These are phyloP conservation scores for Ispidina picta DNA, from an alignment of 2,797 vertebrate genomes.

Conservation along the genomic window DNA sequence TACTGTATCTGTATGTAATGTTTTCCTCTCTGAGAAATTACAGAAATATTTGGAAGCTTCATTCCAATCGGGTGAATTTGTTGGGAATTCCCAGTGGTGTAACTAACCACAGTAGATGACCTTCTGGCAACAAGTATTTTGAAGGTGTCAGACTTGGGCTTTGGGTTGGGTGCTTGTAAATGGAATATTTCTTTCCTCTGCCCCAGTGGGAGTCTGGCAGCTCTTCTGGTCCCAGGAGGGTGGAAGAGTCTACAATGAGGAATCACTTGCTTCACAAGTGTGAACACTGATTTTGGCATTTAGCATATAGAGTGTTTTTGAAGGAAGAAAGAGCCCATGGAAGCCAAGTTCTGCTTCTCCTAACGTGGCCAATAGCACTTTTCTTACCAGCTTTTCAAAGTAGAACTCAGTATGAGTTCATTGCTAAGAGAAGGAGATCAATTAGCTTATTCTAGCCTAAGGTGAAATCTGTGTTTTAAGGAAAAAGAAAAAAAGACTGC, in stretches of 20 bases:
- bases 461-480: neutral
- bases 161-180: neutral
- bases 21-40: neutral
- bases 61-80: neutral
- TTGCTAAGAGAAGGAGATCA: neutral
- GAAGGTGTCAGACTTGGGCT: neutral
- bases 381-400: neutral
- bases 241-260: neutral
- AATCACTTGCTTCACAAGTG: neutral
- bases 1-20: neutral
- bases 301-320: rapidly evolving
- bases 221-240: neutral
- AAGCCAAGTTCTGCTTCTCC: neutral
- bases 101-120: neutral
- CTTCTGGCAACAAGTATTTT: neutral
- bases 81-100: neutral
- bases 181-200: neutral
- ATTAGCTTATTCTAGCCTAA: neutral
- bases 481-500: neutral
- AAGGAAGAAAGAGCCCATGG: neutral
- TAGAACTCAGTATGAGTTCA: neutral
- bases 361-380: neutral
- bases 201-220: neutral
- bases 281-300: neutral
- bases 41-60: neutral